Conservation (phyloP, 92 coral and sea anemone genomes). For the Parazoanthus swiftii region DNA sequence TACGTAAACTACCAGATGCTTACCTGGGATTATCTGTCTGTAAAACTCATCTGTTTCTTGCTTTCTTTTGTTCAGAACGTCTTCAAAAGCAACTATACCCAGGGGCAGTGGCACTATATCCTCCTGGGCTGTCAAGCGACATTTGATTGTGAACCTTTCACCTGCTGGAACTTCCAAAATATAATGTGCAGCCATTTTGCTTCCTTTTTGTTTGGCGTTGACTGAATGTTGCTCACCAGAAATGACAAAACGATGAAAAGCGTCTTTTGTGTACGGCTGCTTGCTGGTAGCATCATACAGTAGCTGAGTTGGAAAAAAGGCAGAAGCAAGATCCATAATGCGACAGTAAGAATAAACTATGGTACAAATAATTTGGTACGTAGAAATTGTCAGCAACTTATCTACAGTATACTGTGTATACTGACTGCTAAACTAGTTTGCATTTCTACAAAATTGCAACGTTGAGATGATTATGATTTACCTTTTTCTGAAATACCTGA, state of each 20-base stretch:
- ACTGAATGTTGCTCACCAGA: conserved; percentile 65
- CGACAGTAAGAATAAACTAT: too few relatives aligned
- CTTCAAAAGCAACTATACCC: conserved; percentile 56
- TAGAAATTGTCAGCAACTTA: too few relatives aligned
- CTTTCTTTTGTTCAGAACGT: conserved; percentile 53
- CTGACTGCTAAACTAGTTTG: too few relatives aligned
- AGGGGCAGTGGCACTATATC: conserved; percentile 54
- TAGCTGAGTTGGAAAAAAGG: not conserved
- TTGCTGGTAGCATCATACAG: not conserved
- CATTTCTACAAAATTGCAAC: too few relatives aligned
- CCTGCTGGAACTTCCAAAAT: conserved; percentile 71
- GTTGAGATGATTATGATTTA: too few relatives aligned
- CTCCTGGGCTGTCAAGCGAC: conserved; percentile 65
- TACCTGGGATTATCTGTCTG: conserved; percentile 74
- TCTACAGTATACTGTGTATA: too few relatives aligned
- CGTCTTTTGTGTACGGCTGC: not conserved
- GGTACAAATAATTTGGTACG: too few relatives aligned
- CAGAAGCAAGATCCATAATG: too few relatives aligned
- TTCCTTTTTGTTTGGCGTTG: conserved; percentile 62
- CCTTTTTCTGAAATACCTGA: too few relatives aligned
- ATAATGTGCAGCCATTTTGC: conserved; percentile 80
- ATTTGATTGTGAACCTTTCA: conserved; percentile 55
- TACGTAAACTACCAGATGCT: not conserved
- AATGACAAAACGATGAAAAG: conserved; percentile 80
- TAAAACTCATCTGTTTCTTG: conserved; percentile 77